Evolutionary conservation across 1,140 invertebrate species (phyloP).

Genomic region (Cydia fagiglandana): DNA sequence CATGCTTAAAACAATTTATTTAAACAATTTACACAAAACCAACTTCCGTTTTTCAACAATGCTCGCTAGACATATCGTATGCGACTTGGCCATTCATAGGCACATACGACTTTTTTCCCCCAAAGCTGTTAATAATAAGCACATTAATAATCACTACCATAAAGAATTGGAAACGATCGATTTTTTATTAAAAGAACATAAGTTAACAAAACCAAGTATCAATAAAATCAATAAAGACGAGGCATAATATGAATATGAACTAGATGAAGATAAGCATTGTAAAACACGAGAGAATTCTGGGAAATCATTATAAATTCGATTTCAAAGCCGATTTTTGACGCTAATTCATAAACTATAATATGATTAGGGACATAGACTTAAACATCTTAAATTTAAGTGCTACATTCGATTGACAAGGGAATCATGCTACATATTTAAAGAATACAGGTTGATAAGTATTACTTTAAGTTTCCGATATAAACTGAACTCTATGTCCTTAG

Average conservation of each 20-base stretch:
- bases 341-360: constrained; percentile 2
- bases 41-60: background rate
- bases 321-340: constrained; percentile 12
- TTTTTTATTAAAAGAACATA: constrained; percentile 40
- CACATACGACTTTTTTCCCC: background rate
- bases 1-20: background rate
- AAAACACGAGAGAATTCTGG: constrained; percentile 34
- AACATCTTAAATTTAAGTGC: background rate
- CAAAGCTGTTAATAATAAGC: constrained; percentile 31
- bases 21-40: background rate
- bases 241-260: constrained; percentile 34
- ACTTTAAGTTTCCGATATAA: background rate
- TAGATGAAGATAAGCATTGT: constrained; percentile 35
- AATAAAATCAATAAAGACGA: constrained; percentile 38
- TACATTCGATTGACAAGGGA: background rate
- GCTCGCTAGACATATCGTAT: background rate
- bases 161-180: constrained; percentile 35
- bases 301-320: constrained; percentile 36
- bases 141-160: constrained; percentile 36
- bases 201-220: constrained; percentile 32
- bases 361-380: background rate
- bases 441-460: constrained; percentile 21
- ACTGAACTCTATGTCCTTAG: background rate
- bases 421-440: constrained; percentile 22
- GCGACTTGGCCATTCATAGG: background rate